Base-by-base conservation (phyloP, 2,888 invertebrate genomes). In the Adelphocoris suturalis region DNA sequence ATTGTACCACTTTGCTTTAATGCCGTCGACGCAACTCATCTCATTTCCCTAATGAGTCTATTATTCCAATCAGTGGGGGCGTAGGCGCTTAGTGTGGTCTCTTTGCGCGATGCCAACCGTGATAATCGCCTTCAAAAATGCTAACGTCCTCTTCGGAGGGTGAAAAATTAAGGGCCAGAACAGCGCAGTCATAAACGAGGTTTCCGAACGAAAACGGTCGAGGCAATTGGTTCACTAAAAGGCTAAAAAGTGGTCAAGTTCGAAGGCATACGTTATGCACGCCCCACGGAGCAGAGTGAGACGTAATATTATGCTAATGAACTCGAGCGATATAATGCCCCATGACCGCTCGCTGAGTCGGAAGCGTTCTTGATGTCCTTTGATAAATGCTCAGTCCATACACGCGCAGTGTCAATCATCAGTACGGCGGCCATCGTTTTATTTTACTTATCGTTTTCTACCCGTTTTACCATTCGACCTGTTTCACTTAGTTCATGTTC, bases 271-370 rank as follows among this genome's bases (percentile, higher is more conserved):
- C 68, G 19, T 19, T 23, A 68, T 68, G 68, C 68, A 68, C 68
- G 68, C 68, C 68, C 23, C 68, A 68, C 12, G 68, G 23, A 68
- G 23, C 68, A 68, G 68, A 68, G 68, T 68, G 68, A 68, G 68
- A 12, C 23, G 68, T 68, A 23, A 68, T 61, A 61, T 14, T 52
- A 52, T 68, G 68, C 23, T 68, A 68, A 68, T 68, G 19, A 19
- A 23, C 68, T 68, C 2, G 68, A 19, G 68, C 68, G 4, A 68
- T 68, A 68, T 61, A 68, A 68, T 68, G 68, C 23, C 68, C 68
- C 68, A 68, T 19, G 61, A 61, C 61, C n/a, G 37, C 37, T 37
- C 37, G 57, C 57, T 14, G 1, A 68, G 68, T 68, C 23, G 68
- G 68, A 68, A 68, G 68, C 68, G 57, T 57, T 52, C 52, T 23